phyloP scores from a whole-genome alignment of 2,113 vertebrate species.

The Echinops telfairi region DNA sequence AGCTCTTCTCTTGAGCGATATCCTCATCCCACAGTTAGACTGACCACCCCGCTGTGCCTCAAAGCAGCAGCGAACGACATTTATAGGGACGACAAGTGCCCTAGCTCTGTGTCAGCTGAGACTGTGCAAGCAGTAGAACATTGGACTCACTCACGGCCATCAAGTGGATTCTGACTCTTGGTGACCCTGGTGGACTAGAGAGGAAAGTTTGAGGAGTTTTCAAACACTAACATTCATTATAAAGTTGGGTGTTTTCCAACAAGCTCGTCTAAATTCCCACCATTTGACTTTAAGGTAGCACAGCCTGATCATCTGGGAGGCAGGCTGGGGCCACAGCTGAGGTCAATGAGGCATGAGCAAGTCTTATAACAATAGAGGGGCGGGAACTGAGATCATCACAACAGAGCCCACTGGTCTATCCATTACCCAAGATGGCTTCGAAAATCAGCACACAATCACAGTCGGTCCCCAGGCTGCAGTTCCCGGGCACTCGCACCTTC shows the following conservation, averaged over 20 bases:
- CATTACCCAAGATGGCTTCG: neutral
- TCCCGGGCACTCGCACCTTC: neutral
- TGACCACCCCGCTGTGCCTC: neutral
- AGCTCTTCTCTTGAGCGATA: neutral
- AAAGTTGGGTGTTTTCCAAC: neutral
- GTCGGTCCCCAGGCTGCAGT: too few relatives aligned
- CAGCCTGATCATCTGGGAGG: neutral
- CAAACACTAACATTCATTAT: neutral
- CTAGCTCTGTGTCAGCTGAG: neutral
- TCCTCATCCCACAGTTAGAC: neutral
- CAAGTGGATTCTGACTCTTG: too few relatives aligned
- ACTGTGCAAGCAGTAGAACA: too few relatives aligned
- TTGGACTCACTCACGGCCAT: too few relatives aligned
- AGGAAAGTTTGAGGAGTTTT: neutral
- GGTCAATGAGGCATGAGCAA: neutral
- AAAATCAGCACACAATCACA: neutral
- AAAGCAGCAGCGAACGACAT: neutral
- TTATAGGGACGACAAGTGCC: neutral
- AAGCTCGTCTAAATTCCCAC: neutral
- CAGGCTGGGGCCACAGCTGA: neutral
- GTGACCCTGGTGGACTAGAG: neutral
- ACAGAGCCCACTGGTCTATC: neutral
- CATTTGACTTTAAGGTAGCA: neutral
- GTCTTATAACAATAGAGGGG: neutral
- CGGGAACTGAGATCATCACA: neutral